Conservation (phyloP, 2,888 invertebrate genomes). For the Ceramica pisi region DNA sequence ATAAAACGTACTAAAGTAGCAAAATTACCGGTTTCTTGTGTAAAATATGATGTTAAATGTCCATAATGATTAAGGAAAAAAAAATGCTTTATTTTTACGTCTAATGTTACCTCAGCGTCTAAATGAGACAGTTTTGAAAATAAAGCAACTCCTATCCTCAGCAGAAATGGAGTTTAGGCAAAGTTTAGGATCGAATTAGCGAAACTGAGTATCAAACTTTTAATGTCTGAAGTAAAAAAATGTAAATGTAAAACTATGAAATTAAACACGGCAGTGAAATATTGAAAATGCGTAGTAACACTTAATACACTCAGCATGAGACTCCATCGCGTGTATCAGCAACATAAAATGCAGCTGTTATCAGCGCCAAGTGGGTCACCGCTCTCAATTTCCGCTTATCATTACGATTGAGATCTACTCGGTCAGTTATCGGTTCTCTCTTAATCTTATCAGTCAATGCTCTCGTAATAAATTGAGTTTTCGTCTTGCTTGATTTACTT, state of each 20-base stretch:
- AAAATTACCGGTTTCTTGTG: conserved; percentile 52
- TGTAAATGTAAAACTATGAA: not conserved
- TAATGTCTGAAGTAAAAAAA: no score
- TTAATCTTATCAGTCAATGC: conserved; percentile 64
- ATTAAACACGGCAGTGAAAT: no score
- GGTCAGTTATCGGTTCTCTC: conserved; percentile 49
- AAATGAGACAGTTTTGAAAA: conserved; percentile 3
- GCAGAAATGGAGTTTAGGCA: no score
- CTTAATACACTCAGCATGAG: not conserved
- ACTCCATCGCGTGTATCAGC: conserved; percentile 49
- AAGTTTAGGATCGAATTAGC: no score
- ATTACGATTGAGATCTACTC: conserved; percentile 61
- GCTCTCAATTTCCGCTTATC: conserved; percentile 62
- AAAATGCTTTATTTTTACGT: conserved; percentile 4
- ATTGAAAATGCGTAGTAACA: not conserved
- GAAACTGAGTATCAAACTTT: no score
- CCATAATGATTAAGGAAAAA: conserved; percentile 29
- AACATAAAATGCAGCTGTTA: conserved; percentile 59
- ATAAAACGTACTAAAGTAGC: conserved; percentile 42
- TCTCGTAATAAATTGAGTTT: conserved; percentile 50
- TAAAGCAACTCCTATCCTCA: not conserved
- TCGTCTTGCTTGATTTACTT: conserved; percentile 30
- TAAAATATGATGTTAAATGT: conserved; percentile 32
- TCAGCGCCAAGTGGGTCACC: conserved; percentile 61
- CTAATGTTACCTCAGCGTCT: conserved; percentile 4